phyloP scores from a whole-genome alignment of 2,888 invertebrate genomes.

The Micropterix aruncella region DNA sequence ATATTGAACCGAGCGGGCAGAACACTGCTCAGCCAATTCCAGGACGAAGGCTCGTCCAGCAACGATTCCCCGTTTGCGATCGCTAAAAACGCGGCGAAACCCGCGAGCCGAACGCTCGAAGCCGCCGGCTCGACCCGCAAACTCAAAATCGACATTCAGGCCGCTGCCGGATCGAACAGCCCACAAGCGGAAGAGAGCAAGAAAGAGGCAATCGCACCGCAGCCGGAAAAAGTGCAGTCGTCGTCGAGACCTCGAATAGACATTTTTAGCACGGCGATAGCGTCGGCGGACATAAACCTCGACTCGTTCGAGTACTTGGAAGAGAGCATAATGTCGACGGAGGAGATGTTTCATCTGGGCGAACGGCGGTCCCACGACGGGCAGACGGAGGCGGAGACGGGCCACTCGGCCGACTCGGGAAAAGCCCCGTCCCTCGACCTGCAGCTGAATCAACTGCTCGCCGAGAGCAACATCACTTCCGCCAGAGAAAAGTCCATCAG shows the following conservation, averaged over 20 bases:
- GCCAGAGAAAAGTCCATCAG: not conserved
- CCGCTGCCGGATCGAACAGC: constrained; percentile 1
- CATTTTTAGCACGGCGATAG: constrained; percentile 38
- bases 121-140: constrained; percentile 5
- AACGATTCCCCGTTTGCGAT: constrained; percentile 37
- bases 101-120: constrained; percentile 1
- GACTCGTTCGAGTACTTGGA: constrained; percentile 39
- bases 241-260: constrained; percentile 34
- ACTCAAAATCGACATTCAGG: constrained; percentile 3
- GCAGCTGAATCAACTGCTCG: constrained; percentile 26
- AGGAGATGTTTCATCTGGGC: constrained; percentile 23
- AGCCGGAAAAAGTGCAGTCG: constrained; percentile 15
- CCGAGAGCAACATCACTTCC: constrained; percentile 16
- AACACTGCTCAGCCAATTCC: constrained; percentile 35
- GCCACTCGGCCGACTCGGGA: constrained; percentile 16
- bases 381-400: not conserved
- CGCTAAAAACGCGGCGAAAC: constrained; percentile 10
- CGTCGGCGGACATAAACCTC: constrained; percentile 35
- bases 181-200: constrained; percentile 1
- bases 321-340: constrained; percentile 31
- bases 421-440: constrained; percentile 20
- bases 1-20: constrained; percentile 30
- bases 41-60: constrained; percentile 38
- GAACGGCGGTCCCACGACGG: not conserved
- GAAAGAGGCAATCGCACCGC: constrained; percentile 5